Percentiles rank a stretch among this genome's conserved stretches.
These are phyloP conservation scores for Athalia circularis DNA, from an alignment of 2,888 invertebrate species.

Conservation along the genomic window DNA sequence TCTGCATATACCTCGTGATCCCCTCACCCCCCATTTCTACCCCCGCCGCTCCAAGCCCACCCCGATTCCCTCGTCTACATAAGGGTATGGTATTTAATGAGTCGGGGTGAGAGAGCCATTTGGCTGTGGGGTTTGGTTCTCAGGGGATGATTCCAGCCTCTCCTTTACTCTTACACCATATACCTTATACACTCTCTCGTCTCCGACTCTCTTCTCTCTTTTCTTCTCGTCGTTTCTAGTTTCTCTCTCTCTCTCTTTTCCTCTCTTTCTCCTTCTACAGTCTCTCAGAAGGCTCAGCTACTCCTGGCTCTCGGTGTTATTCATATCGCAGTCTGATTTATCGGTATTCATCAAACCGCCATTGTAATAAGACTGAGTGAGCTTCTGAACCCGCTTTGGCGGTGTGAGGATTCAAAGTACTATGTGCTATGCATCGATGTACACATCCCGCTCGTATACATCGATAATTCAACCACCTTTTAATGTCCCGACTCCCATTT, in stretches of 20 bases:
- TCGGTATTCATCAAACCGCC: conserved; percentile 77
- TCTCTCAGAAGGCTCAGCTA: conserved; percentile 28
- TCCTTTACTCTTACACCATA: conserved; percentile 43
- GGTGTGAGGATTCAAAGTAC: conserved; percentile 33
- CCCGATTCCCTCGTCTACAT: conserved; percentile 57
- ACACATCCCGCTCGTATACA: conserved; percentile 8
- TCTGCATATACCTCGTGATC: conserved; percentile 64
- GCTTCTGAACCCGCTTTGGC: conserved; percentile 43
- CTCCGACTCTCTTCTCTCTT: too few species aligned
- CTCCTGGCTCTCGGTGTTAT: conserved; percentile 48
- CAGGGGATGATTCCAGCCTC: conserved; percentile 67
- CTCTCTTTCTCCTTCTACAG: conserved; percentile 49
- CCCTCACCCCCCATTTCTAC: conserved; percentile 51
- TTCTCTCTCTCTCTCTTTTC: too few species aligned
- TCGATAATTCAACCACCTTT: conserved; percentile 26
- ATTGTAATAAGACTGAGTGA: conserved; percentile 68
- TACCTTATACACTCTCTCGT: neutral
- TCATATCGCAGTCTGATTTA: conserved; percentile 75
- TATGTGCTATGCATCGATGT: conserved; percentile 33
- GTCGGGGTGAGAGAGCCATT: conserved; percentile 62
- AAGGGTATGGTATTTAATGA: conserved; percentile 70
- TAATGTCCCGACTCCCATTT: conserved; percentile 1
- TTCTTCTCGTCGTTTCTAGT: too few species aligned
- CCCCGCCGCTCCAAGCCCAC: neutral
- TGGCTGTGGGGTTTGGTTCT: conserved; percentile 61